phyloP scores from a whole-genome alignment of 2,113 vertebrate genomes.

The Sturnira hondurensis region DNA sequence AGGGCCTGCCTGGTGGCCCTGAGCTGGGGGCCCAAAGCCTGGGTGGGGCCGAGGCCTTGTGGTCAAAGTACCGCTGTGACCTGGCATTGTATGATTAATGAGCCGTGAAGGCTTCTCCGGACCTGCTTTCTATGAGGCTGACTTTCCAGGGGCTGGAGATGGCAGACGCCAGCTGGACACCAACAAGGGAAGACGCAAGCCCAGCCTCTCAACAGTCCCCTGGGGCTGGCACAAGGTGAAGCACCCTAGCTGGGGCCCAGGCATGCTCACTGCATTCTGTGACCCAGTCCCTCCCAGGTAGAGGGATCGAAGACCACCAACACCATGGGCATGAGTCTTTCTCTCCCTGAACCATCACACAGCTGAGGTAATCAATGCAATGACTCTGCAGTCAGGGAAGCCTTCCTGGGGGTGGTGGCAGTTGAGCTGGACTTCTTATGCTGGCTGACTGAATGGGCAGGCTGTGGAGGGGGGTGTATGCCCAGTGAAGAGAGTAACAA shows the following conservation, averaged over 20 bases:
- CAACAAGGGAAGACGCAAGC: not conserved
- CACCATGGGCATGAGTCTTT: not conserved
- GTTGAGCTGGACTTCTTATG: not conserved
- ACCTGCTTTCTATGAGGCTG: fast-evolving
- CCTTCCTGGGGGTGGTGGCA: not conserved
- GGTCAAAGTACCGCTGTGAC: not conserved
- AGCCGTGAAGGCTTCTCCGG: not conserved
- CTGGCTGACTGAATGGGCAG: too few species aligned
- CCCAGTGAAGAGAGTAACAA: not conserved
- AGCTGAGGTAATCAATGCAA: fast-evolving
- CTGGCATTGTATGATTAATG: fast-evolving
- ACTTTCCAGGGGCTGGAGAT: not conserved
- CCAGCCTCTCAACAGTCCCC: not conserved
- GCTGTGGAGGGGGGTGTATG: not conserved
- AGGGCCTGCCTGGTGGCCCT: not conserved
- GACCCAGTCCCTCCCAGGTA: not conserved
- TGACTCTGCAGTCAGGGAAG: not conserved
- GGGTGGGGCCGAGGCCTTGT: not conserved
- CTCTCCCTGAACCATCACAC: not conserved
- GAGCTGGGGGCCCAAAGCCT: not conserved
- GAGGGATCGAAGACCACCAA: not conserved
- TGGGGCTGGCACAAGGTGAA: not conserved
- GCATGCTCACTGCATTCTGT: not conserved
- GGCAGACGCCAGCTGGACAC: not conserved
- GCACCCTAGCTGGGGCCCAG: not conserved